phyloP scores from a whole-genome alignment of 2,113 vertebrate species.

The Phoxinus phoxinus region DNA sequence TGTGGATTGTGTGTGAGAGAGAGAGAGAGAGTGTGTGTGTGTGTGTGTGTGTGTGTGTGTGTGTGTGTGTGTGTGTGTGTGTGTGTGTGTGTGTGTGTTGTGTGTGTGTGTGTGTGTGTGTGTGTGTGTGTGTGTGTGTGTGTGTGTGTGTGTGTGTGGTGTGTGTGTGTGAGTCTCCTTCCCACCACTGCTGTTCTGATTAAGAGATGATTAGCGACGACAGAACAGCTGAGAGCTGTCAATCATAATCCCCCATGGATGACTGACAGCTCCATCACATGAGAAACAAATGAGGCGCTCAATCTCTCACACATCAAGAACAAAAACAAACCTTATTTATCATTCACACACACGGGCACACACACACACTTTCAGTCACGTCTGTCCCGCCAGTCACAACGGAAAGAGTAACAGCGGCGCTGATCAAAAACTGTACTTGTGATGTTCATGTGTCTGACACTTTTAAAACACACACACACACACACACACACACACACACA shows the following conservation, averaged over 20 bases:
- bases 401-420: slow-evolving; percentile 13
- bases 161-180: background rate
- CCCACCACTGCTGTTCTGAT: slow-evolving; percentile 25
- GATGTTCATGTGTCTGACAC: background rate
- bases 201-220: slow-evolving; percentile 45
- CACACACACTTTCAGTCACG: background rate
- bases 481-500: no score
- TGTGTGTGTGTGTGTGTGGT: no score
- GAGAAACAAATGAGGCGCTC: background rate
- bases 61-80: no score
- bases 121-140: no score
- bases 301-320: background rate
- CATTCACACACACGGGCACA: background rate
- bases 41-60: no score
- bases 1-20: no score
- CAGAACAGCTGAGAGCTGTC: slow-evolving; percentile 40
- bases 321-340: background rate
- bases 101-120: no score
- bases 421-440: slow-evolving; percentile 35
- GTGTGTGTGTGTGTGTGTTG: background rate
- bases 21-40: no score
- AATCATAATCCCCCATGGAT: slow-evolving; percentile 26
- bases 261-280: slow-evolving; percentile 40
- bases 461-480: background rate
- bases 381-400: background rate